These are phyloP conservation scores for Labroides dimidiatus DNA, from an alignment of 2,797 vertebrate genomes.

Conservation along the genomic window DNA sequence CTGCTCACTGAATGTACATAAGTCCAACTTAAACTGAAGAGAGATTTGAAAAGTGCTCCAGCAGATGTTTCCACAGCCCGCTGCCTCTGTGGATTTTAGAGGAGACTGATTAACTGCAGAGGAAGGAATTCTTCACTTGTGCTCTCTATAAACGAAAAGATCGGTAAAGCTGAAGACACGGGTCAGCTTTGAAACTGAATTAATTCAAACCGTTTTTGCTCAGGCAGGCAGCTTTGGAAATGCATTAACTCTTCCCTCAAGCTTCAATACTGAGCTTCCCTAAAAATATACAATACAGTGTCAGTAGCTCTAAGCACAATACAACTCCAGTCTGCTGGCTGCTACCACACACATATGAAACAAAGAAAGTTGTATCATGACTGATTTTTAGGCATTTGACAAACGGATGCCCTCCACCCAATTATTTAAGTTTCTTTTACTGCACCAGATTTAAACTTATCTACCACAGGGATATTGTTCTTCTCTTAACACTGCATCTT, in stretches of 20 bases:
- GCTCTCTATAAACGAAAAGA: conserved; percentile 41
- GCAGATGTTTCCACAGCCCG: conserved; percentile 78
- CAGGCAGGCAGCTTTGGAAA: conserved; percentile 3
- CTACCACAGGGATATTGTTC: no score
- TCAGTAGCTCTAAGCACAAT: no score
- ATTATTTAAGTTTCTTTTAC: no score
- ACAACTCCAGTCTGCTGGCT: no score
- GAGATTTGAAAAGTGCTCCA: conserved; percentile 61
- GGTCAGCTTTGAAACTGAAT: conserved; percentile 33
- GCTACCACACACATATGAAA: no score
- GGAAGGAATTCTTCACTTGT: conserved; percentile 44
- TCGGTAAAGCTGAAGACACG: conserved; percentile 30
- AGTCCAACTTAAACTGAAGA: conserved; percentile 47
- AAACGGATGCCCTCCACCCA: no score
- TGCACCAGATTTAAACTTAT: no score
- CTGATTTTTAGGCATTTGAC: no score
- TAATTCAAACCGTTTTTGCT: conserved; percentile 21
- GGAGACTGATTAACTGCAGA: conserved; percentile 66
- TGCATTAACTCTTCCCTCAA: conserved; percentile 7
- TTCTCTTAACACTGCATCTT: no score
- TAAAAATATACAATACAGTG: no score
- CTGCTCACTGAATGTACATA: conserved; percentile 64
- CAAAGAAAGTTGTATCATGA: no score
- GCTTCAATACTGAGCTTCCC: conserved; percentile 2
- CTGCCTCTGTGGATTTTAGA: conserved; percentile 47